Percentiles rank a stretch among this genome's conserved stretches.
Evolutionary conservation across 2,888 invertebrate species (phyloP).

Genomic region (Pediacus dermestoides): DNA sequence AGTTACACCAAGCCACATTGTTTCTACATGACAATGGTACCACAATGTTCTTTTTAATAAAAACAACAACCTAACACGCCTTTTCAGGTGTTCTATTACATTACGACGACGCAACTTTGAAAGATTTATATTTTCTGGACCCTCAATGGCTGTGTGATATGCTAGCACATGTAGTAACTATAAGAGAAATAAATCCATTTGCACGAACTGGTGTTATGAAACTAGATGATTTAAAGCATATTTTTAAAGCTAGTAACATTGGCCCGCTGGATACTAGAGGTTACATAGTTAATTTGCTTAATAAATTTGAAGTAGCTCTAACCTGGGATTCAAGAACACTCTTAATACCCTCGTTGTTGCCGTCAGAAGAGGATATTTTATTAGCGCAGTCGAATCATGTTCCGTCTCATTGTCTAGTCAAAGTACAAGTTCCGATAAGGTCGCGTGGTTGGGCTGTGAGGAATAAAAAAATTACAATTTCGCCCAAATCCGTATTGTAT

Average conservation of each 20-base stretch:
- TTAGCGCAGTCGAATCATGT: constrained; percentile 48
- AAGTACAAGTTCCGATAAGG: constrained; percentile 58
- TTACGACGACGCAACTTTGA: constrained; percentile 89
- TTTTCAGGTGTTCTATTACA: constrained; percentile 79
- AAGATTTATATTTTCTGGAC: constrained; percentile 93
- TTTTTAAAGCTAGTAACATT: constrained; percentile 85
- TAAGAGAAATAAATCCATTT: constrained; percentile 95
- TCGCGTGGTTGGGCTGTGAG: constrained; percentile 66
- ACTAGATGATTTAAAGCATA: constrained; percentile 83
- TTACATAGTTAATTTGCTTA: constrained; percentile 85
- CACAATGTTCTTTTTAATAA: constrained; percentile 9
- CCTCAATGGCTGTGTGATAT: constrained; percentile 99
- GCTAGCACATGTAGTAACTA: constrained; percentile 93
- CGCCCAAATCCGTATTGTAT: constrained; percentile 50
- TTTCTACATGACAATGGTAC: constrained; percentile 95
- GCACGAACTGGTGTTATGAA: constrained; percentile 91
- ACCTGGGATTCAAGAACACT: constrained; percentile 92
- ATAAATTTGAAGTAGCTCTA: constrained; percentile 96
- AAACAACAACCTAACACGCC: not conserved
- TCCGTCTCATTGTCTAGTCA: constrained; percentile 47
- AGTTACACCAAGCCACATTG: constrained; percentile 91
- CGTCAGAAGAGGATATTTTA: constrained; percentile 68
- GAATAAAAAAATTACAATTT: constrained; percentile 56
- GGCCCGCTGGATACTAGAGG: constrained; percentile 67
- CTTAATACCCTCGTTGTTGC: constrained; percentile 88